These are phyloP conservation scores for Bursaphelenchus mucronatus DNA, from an alignment of 1,140 invertebrate genomes.

Conservation along the genomic window DNA sequence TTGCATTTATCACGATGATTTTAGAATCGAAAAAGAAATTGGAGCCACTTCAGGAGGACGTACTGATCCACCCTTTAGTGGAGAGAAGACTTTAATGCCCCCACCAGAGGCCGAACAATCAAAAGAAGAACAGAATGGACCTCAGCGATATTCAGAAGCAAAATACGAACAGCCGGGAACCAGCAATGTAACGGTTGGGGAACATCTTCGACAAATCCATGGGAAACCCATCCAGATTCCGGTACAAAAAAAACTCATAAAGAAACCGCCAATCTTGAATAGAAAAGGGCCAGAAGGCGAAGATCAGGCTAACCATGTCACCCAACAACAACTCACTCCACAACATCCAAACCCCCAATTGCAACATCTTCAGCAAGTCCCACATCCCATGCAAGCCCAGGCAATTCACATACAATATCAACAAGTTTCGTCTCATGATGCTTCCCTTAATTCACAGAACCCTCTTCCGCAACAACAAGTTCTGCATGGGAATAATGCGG, in stretches of 20 bases:
- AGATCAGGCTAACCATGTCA: no score
- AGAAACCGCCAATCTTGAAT: not conserved
- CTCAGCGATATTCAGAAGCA: not conserved
- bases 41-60: not conserved
- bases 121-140: not conserved
- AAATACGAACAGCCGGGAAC: constrained; percentile 6
- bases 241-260: not conserved
- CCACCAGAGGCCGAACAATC: constrained; percentile 12
- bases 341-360: no score
- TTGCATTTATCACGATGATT: not conserved
- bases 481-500: not conserved
- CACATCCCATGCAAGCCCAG: no score
- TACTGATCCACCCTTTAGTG: constrained; percentile 2
- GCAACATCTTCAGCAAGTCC: no score
- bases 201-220: constrained; percentile 10
- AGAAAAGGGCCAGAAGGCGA: no score
- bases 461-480: not conserved
- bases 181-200: constrained; percentile 9
- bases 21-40: constrained; percentile 13
- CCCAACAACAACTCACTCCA: no score
- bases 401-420: no score
- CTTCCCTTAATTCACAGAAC: not conserved
- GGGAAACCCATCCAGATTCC: not conserved
- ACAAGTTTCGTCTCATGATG: not conserved
- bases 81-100: constrained; percentile 12